Conservation (phyloP, 2,888 invertebrate genomes). For the Cryptosula pallasiana region DNA sequence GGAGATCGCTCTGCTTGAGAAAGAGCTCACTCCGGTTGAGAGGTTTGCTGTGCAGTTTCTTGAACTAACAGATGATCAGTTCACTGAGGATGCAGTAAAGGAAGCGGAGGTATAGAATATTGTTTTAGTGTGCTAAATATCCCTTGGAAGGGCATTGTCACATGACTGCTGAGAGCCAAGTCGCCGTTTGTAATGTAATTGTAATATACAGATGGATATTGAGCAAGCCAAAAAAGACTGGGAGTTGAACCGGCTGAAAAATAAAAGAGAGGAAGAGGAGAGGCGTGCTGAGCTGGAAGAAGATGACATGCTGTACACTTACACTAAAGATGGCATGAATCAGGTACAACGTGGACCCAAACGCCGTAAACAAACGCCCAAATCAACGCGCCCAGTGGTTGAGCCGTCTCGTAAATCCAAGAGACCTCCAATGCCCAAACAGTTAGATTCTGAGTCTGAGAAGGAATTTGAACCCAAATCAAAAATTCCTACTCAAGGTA, state of each 20-base stretch:
- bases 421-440: slow-evolving; percentile 1
- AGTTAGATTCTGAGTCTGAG: slow-evolving; percentile 12
- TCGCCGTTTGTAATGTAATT: too few species aligned
- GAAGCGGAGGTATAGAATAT: slow-evolving; percentile 77
- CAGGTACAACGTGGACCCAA: slow-evolving; percentile 60
- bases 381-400: neutral
- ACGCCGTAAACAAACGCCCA: neutral
- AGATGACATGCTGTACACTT: slow-evolving; percentile 65
- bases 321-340: slow-evolving; percentile 71
- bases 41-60: slow-evolving; percentile 89
- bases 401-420: neutral
- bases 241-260: slow-evolving; percentile 69
- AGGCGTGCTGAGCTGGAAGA: slow-evolving; percentile 52
- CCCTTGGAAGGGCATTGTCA: too few species aligned
- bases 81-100: slow-evolving; percentile 74
- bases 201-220: slow-evolving; percentile 24
- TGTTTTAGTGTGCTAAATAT: too few species aligned
- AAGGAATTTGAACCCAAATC: neutral
- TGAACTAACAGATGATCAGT: slow-evolving; percentile 76
- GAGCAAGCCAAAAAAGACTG: slow-evolving; percentile 76
- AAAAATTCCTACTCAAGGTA: neutral
- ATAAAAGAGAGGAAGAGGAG: slow-evolving; percentile 56
- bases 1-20: slow-evolving; percentile 27
- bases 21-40: slow-evolving; percentile 85
- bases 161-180: too few species aligned